Percentiles rank a stretch among this genome's conserved stretches.
Evolutionary conservation across 2,797 vertebrate species (phyloP).

Genomic region (Nothura maculosa): DNA sequence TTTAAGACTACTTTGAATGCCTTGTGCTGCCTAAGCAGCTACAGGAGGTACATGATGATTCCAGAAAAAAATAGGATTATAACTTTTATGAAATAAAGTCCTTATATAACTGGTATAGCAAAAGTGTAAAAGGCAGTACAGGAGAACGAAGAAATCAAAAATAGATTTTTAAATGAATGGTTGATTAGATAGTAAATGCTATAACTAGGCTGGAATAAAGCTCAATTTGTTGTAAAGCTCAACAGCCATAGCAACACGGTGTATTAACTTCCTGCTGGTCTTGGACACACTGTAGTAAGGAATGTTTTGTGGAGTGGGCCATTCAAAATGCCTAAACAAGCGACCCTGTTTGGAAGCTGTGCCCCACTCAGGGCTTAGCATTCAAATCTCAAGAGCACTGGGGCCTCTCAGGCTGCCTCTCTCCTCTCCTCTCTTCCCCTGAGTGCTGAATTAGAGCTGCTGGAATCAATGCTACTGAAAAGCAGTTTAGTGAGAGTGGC

Average conservation of each 20-base stretch:
- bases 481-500: background rate
- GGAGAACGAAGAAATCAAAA: background rate
- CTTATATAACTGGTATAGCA: background rate
- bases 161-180: background rate
- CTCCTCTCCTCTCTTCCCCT: background rate
- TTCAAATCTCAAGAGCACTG: background rate
- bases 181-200: background rate
- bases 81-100: background rate
- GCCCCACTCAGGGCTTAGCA: background rate
- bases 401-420: background rate
- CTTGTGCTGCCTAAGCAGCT: background rate
- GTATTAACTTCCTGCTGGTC: background rate
- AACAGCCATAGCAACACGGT: background rate
- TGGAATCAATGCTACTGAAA: background rate
- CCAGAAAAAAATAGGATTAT: background rate
- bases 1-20: background rate
- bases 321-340: background rate
- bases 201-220: background rate
- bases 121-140: background rate
- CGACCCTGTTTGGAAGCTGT: background rate
- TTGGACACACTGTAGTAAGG: background rate
- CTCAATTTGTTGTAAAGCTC: background rate
- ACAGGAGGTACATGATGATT: background rate
- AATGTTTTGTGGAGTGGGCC: background rate
- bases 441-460: conserved; percentile 28